Conservation (phyloP, 2,888 invertebrate species). For the Ypsolopha scabrella region DNA sequence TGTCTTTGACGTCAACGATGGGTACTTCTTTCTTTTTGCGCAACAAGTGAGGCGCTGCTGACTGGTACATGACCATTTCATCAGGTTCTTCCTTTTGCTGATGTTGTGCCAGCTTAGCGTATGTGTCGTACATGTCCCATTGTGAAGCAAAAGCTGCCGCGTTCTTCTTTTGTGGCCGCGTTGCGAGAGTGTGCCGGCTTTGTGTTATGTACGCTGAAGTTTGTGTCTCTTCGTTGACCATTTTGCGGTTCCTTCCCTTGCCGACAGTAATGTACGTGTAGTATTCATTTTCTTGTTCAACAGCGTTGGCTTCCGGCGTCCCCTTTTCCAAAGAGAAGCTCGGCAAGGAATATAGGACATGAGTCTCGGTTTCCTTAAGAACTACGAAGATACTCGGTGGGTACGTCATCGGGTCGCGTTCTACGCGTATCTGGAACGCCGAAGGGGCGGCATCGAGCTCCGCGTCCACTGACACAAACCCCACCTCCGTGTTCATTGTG, state of each 20-base stretch:
- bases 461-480: slow-evolving; percentile 23
- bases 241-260: slow-evolving; percentile 75
- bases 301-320: slow-evolving; percentile 65
- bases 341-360: slow-evolving; percentile 73
- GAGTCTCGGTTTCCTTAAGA: slow-evolving; percentile 76
- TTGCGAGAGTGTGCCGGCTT: slow-evolving; percentile 73
- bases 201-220: slow-evolving; percentile 73
- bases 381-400: slow-evolving; percentile 72
- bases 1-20: slow-evolving; percentile 8
- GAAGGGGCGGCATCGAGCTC: slow-evolving; percentile 47
- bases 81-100: slow-evolving; percentile 39
- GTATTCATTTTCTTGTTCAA: slow-evolving; percentile 73
- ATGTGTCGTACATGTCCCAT: slow-evolving; percentile 85
- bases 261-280: slow-evolving; percentile 78
- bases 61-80: slow-evolving; percentile 57
- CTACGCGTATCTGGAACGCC: slow-evolving; percentile 47
- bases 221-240: slow-evolving; percentile 77
- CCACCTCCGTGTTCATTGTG: slow-evolving; percentile 52
- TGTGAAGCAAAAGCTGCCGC: slow-evolving; percentile 76
- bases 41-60: slow-evolving; percentile 35
- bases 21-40: slow-evolving; percentile 32
- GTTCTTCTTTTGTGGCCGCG: slow-evolving; percentile 64
- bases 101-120: slow-evolving; percentile 48
- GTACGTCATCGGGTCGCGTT: slow-evolving; percentile 35
- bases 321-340: slow-evolving; percentile 73